Evolutionary conservation across 2,888 invertebrate species (phyloP).

Genomic region (Brachypterus glaber): DNA sequence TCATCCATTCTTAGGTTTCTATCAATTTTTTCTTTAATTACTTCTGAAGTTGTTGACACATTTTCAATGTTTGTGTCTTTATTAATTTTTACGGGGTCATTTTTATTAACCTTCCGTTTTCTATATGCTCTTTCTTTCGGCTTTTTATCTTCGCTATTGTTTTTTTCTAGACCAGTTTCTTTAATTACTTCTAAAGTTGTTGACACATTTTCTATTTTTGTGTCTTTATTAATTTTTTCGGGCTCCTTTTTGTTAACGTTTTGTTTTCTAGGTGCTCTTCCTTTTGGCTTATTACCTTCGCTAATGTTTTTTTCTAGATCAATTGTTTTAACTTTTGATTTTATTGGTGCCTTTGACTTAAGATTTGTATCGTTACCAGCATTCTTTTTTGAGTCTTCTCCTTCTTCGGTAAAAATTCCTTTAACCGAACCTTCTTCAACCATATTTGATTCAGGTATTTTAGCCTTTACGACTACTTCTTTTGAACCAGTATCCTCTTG

Average conservation of each 20-base stretch:
- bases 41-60: constrained; percentile 16
- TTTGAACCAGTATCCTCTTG: too few species aligned
- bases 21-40: too few species aligned
- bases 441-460: constrained; percentile 2
- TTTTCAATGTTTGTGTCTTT: constrained; percentile 5
- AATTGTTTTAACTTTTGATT: constrained; percentile 2
- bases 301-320: not conserved
- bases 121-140: constrained; percentile 3
- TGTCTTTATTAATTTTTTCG: too few species aligned
- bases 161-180: constrained; percentile 4
- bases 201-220: not conserved
- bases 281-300: not conserved
- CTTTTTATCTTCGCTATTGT: constrained; percentile 13
- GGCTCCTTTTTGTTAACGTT: too few species aligned
- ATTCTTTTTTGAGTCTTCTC: constrained; percentile 16
- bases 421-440: constrained; percentile 8
- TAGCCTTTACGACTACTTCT: not conserved
- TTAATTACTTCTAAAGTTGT: too few species aligned
- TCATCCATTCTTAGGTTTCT: too few species aligned
- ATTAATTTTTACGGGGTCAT: constrained; percentile 6
- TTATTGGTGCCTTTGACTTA: too few species aligned
- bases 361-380: constrained; percentile 16
- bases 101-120: constrained; percentile 4
- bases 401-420: too few species aligned
- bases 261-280: not conserved